Evolutionary conservation across 2,113 vertebrate species (phyloP), one percentile per base, ranked within the genome.

Genomic region (Labrus mixtus): DNA sequence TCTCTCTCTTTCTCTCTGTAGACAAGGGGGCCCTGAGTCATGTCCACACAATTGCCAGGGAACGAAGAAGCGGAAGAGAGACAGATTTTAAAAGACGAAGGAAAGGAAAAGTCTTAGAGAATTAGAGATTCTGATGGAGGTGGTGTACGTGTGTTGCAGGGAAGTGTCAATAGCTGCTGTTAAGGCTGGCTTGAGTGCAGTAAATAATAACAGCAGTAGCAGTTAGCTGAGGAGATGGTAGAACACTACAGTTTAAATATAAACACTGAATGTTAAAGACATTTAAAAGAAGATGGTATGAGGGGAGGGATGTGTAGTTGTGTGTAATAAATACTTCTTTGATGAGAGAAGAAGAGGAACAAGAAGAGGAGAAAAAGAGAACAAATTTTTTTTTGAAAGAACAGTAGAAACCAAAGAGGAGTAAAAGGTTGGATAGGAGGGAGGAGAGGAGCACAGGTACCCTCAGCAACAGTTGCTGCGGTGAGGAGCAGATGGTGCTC

Each of bases 401-500:
- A 7, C 12, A 11, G 25, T 62, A 68, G 46, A 61, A 63, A 53
- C 58, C 43, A 4, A 67, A 53, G 74, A 77, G 58, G 77, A 77
- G 67, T 41, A 64, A 73, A 82, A 67, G 76, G 76, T 81, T 68
- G 64, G 48, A n/a, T n/a, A 60, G 23, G 17, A 37, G 74, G 39
- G 78, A 89, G 74, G 72, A 82, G 85, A 83, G 64, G 57, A 62
- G 72, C 71, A 68, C 84, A 90, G 84, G 87, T 87, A 90, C 70
- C 70, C 85, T 79, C 86, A 87, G 89, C 85, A 89, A 86, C 84
- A 86, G 90, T 84, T 87, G 85, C 82, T 70, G 82, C 19, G 22
- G 78, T 5, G 59, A 70, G 22, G 88, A 90, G 88, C 90, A 91
- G 91, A 92, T 91, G 90, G 91, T n/a, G 56, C 71, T 73, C 12